phyloP scores from a whole-genome alignment of 2,797 vertebrate genomes.

The Anas georgica region DNA sequence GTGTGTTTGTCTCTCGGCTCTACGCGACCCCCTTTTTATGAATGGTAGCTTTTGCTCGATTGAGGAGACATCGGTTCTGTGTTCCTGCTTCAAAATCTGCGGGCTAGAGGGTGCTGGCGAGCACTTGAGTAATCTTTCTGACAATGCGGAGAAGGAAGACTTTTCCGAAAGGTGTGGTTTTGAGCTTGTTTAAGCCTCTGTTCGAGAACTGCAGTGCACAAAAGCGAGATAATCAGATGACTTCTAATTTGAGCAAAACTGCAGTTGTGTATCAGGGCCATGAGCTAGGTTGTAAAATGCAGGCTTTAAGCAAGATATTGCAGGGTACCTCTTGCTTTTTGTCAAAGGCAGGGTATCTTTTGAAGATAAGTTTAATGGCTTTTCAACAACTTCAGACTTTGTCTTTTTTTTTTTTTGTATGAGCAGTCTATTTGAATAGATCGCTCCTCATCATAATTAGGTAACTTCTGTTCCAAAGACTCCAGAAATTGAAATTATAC shows the following conservation, averaged over 20 bases:
- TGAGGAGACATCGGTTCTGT: background rate
- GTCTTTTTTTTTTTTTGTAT: background rate
- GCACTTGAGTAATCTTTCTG: background rate
- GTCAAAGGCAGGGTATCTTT: background rate
- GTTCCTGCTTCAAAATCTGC: background rate
- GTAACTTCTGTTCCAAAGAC: background rate
- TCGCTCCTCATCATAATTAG: background rate
- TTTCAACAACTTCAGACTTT: background rate
- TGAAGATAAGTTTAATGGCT: background rate
- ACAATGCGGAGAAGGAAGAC: slow-evolving; percentile 25
- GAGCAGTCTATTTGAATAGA: background rate
- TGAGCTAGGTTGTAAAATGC: background rate
- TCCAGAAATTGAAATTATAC: background rate
- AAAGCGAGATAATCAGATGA: accelerated
- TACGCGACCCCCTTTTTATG: slow-evolving; percentile 31
- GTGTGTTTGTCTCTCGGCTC: background rate
- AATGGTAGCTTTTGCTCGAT: slow-evolving; percentile 41
- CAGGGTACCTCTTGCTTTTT: background rate
- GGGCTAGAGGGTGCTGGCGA: slow-evolving; percentile 69
- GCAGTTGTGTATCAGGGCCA: accelerated
- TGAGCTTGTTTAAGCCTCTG: background rate
- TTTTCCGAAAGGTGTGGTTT: background rate
- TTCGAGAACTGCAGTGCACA: background rate
- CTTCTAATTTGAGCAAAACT: background rate
- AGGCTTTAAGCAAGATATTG: background rate